phyloP scores from a whole-genome alignment of 2,888 invertebrate species.

The Pyrgus malvae region DNA sequence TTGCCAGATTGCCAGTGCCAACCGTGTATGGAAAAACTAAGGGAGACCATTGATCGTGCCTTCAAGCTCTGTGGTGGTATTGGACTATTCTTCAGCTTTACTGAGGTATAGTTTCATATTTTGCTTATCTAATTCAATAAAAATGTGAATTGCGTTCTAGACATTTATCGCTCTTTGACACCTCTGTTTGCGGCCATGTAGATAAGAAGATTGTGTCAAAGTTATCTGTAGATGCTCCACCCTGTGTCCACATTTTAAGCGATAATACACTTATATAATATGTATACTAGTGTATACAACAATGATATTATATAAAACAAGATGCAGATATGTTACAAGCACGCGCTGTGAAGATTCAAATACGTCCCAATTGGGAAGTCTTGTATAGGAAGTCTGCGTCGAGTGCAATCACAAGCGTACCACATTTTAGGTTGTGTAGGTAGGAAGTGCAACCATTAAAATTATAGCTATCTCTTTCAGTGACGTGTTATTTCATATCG shows the following conservation, averaged over 20 bases:
- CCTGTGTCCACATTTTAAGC: not conserved
- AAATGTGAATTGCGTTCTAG: not conserved
- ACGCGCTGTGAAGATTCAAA: too few species aligned
- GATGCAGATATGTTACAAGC: too few species aligned
- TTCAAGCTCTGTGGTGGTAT: slow-evolving; percentile 95
- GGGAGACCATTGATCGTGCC: slow-evolving; percentile 91
- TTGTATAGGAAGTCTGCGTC: too few species aligned
- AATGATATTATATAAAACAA: too few species aligned
- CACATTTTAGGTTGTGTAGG: too few species aligned
- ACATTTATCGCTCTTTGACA: slow-evolving; percentile 4
- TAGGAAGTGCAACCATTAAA: too few species aligned
- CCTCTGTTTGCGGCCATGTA: not conserved
- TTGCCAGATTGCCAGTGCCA: slow-evolving; percentile 83
- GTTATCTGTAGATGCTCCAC: slow-evolving; percentile 12
- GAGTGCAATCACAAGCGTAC: too few species aligned
- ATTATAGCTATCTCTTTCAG: too few species aligned
- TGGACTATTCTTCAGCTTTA: slow-evolving; percentile 97
- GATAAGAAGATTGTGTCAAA: slow-evolving; percentile 19
- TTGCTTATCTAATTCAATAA: not conserved
- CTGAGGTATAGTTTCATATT: slow-evolving; percentile 87
- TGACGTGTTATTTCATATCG: too few species aligned
- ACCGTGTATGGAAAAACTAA: slow-evolving; percentile 88
- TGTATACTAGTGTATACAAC: too few species aligned
- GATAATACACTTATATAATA: not conserved
- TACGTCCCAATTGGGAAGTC: too few species aligned